Conservation (phyloP, 2,888 invertebrate genomes). For the Onchidella celtica region DNA sequence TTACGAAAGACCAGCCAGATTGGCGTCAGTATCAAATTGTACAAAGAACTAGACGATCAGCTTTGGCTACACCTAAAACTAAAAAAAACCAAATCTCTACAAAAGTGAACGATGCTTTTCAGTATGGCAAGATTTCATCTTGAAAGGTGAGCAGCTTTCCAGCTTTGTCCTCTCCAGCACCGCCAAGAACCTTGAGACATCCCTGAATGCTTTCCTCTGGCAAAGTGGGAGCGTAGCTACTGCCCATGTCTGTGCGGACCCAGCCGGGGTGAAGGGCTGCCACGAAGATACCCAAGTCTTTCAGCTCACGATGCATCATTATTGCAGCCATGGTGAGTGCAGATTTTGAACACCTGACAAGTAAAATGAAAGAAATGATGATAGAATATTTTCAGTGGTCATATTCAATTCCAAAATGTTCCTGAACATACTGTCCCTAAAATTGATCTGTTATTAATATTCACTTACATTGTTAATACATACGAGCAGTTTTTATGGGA, state of each 20-base stretch:
- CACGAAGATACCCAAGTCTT: conserved; percentile 45
- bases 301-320: conserved; percentile 49
- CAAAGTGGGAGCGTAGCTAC: conserved; percentile 31
- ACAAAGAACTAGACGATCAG: too few relatives aligned
- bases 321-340: conserved; percentile 52
- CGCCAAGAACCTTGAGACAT: conserved; percentile 30
- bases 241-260: conserved; percentile 56
- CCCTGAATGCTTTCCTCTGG: conserved; percentile 41
- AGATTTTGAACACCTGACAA: conserved; percentile 44
- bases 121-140: conserved; percentile 31
- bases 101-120: too few relatives aligned
- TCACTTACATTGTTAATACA: too few relatives aligned
- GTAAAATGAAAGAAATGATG: background rate
- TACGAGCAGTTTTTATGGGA: too few relatives aligned
- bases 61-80: too few relatives aligned
- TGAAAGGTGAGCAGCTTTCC: conserved; percentile 38
- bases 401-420: too few relatives aligned
- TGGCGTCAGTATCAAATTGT: too few relatives aligned
- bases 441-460: too few relatives aligned
- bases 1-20: too few relatives aligned
- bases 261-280: conserved; percentile 53
- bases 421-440: too few relatives aligned
- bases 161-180: conserved; percentile 6
- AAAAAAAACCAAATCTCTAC: too few relatives aligned
- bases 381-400: too few relatives aligned